Percentiles rank a stretch among this genome's conserved stretches.
Conservation (phyloP, 2,888 invertebrate genomes). For the Deroplatys truncata region DNA sequence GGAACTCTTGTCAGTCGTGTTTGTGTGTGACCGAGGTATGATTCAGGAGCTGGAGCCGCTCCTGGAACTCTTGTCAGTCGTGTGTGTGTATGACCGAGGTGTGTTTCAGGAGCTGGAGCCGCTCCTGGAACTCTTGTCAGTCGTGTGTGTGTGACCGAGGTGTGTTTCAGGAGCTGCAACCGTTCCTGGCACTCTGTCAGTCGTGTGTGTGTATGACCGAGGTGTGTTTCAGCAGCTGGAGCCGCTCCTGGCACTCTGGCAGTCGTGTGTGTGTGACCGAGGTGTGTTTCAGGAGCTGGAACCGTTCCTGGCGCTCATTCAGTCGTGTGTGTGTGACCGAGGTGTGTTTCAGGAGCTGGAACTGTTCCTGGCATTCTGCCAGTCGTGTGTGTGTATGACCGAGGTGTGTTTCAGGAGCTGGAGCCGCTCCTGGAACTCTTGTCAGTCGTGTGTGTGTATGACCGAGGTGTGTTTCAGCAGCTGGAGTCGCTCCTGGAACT, state of each 20-base stretch:
- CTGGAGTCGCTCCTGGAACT: constrained; percentile 62
- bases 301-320: constrained; percentile 62
- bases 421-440: constrained; percentile 64
- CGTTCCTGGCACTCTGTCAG: constrained; percentile 61
- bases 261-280: constrained; percentile 49
- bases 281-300: constrained; percentile 51
- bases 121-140: constrained; percentile 61
- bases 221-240: constrained; percentile 51
- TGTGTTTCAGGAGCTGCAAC: constrained; percentile 53
- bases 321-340: constrained; percentile 49
- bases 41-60: constrained; percentile 59
- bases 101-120: constrained; percentile 55
- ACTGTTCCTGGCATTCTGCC: constrained; percentile 62
- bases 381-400: constrained; percentile 51
- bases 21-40: neutral
- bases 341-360: constrained; percentile 51
- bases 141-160: constrained; percentile 47
- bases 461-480: constrained; percentile 41
- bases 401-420: constrained; percentile 44
- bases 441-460: constrained; percentile 57
- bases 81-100: constrained; percentile 46
- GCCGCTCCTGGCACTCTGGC: constrained; percentile 62
- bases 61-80: constrained; percentile 58
- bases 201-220: constrained; percentile 48
- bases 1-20: constrained; percentile 58